These are phyloP conservation scores for Phasianus colchicus DNA, from an alignment of 2,113 vertebrate species.

Conservation along the genomic window DNA sequence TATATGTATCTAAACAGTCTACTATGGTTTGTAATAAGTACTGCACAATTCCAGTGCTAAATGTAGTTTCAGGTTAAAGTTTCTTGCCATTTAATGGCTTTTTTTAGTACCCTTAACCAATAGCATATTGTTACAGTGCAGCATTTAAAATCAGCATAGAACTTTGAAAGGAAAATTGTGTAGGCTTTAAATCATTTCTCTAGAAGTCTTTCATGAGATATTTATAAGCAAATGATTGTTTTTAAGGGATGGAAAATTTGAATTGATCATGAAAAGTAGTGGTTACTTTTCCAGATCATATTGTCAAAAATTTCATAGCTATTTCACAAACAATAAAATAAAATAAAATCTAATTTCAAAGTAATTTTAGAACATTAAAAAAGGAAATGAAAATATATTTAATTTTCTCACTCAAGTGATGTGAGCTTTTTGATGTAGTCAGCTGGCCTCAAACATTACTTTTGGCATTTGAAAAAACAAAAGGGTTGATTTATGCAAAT, in stretches of 20 bases:
- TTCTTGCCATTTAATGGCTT: not conserved
- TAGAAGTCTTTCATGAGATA: conserved; percentile 22
- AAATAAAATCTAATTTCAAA: not conserved
- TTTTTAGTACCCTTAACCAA: not conserved
- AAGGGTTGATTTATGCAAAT: not conserved
- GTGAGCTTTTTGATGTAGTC: conserved; percentile 60
- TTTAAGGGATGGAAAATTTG: not conserved
- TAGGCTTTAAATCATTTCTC: not conserved
- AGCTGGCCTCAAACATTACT: conserved; percentile 9
- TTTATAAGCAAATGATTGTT: conserved; percentile 21
- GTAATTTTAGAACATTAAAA: not conserved
- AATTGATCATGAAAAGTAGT: not conserved
- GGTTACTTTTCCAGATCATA: not conserved
- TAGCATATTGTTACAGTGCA: not conserved
- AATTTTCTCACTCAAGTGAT: conserved; percentile 15
- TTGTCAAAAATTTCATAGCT: not conserved
- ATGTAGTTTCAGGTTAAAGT: not conserved
- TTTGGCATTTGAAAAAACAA: conserved; percentile 39
- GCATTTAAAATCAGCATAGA: not conserved
- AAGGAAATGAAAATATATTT: conserved; percentile 21
- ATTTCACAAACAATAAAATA: not conserved
- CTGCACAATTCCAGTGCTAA: not conserved
- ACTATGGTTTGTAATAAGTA: not conserved
- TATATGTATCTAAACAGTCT: not conserved
- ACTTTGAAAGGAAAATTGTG: not conserved